Conservation (phyloP, 2,888 invertebrate genomes). For the Ormyrus pomaceus region DNA sequence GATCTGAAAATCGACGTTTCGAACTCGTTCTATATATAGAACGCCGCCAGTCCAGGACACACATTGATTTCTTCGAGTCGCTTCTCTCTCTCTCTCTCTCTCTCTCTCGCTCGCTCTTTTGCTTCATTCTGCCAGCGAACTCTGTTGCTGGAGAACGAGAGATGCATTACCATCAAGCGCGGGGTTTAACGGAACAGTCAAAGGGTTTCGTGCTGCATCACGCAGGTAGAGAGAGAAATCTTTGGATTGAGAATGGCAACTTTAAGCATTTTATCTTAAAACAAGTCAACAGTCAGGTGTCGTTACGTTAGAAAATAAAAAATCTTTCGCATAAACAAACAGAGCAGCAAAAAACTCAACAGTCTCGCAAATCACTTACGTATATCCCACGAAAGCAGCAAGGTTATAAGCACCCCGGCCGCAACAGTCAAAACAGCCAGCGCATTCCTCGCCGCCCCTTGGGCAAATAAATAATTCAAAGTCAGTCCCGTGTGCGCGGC, state of each 20-base stretch:
- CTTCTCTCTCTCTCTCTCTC: neutral
- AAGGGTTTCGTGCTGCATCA: slow-evolving; percentile 11
- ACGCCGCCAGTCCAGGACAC: slow-evolving; percentile 2
- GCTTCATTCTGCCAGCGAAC: neutral
- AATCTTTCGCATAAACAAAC: no score
- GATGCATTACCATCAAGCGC: slow-evolving; percentile 1
- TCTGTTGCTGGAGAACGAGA: neutral
- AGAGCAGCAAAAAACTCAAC: no score
- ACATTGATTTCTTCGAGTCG: slow-evolving; percentile 41
- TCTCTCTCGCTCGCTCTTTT: slow-evolving; percentile 7
- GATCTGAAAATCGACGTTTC: slow-evolving; percentile 49
- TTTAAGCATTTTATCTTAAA: neutral
- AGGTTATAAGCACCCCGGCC: no score
- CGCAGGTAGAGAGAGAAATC: neutral
- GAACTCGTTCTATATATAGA: neutral
- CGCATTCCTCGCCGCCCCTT: no score
- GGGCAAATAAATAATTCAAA: slow-evolving; percentile 43
- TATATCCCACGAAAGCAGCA: neutral
- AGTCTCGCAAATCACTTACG: neutral
- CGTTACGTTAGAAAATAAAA: no score
- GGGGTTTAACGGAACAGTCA: neutral
- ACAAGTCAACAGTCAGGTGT: no score
- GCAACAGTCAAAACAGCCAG: no score
- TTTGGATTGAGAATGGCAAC: neutral
- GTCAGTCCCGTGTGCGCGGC: neutral